A percentile compares a stretch with the other conserved stretches of the same genome.
These are phyloP conservation scores for Lasioglossum calceatum DNA, from an alignment of 2,888 invertebrate species.

Conservation along the genomic window DNA sequence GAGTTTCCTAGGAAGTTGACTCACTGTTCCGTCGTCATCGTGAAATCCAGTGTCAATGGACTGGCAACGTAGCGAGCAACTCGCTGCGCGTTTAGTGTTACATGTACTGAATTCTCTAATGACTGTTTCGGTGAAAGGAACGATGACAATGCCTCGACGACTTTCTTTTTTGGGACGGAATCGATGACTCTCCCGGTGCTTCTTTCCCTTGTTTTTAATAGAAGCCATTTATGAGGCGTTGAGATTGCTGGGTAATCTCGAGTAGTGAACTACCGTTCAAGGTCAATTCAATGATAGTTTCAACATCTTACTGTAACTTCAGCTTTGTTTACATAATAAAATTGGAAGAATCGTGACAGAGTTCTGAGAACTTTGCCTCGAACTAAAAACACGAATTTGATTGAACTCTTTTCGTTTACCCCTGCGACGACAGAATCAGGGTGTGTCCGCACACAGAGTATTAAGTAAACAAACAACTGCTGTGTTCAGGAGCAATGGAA, in stretches of 20 bases:
- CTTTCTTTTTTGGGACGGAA: not conserved
- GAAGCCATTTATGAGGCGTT: conserved; percentile 19
- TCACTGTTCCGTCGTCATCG: conserved; percentile 22
- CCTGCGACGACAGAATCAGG: not conserved
- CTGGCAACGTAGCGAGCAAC: not conserved
- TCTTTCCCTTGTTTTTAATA: not conserved
- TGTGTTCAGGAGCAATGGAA: too few relatives aligned
- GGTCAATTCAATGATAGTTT: not conserved
- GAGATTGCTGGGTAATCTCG: not conserved
- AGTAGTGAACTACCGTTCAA: not conserved
- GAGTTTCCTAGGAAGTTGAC: conserved; percentile 12
- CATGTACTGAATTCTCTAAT: conserved; percentile 2
- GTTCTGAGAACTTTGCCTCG: too few relatives aligned
- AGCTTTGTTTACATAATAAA: not conserved
- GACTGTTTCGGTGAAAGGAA: conserved; percentile 3
- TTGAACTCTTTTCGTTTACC: not conserved
- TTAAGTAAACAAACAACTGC: not conserved
- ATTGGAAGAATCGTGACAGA: not conserved
- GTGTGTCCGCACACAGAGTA: not conserved
- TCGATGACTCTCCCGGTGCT: not conserved
- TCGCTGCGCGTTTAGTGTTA: not conserved
- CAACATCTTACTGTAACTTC: not conserved
- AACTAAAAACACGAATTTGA: not conserved
- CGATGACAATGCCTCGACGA: not conserved
- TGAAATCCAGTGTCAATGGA: conserved; percentile 15